Evolutionary conservation across 1,140 invertebrate species (phyloP), one percentile per base, ranked within the genome.

Genomic region (Cepaea nemoralis): DNA sequence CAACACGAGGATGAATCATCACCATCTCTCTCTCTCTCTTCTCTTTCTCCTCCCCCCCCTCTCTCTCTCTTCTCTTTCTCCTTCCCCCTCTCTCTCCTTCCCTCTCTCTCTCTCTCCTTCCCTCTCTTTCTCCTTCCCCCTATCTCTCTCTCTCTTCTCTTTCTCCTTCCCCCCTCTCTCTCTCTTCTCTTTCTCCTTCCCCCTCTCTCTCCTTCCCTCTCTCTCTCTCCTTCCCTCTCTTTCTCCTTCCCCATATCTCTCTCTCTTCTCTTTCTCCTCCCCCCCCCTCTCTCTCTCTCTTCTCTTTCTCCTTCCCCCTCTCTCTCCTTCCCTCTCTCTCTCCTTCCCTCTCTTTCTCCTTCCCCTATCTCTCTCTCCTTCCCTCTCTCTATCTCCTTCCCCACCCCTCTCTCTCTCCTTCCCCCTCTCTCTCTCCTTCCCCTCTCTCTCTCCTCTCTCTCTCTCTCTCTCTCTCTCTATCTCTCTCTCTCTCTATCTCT

Each of bases 111-210:
- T 33, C 63, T 27, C 63, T 67, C 63, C 8, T 67, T n/a, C 27
- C 6, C 63, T 33, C 27, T n/a, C 63, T 67, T 33, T 14, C 42
- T 48, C 22, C 37, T 48, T 2, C 40, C 19, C 24, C 39, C 27
- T 33, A n/a, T n/a, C n/a, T n/a, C n/a, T n/a, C n/a, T n/a, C n/a
- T n/a, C n/a, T n/a, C n/a, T n/a, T n/a, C n/a, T 6, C 14, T 27
- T 76, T 10, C n/a, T 76, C 33, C 74, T 27, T 33, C 48, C 45
- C 45, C 33, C 27, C 74, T 76, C n/a, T 33, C 45, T 48, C 45
- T 48, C 42, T 24, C 27, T 24, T 33, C 22, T 45, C 40, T 76
- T 48, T 33, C 33, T 76, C 45, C 45, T 76, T 40, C 42, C 40
- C n/a, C 35, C 24, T 48, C 16, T 59, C 75, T 77, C 31, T n/a